These are phyloP conservation scores for Hydropsyche betteni DNA, from an alignment of 2,888 invertebrate species.

Conservation along the genomic window DNA sequence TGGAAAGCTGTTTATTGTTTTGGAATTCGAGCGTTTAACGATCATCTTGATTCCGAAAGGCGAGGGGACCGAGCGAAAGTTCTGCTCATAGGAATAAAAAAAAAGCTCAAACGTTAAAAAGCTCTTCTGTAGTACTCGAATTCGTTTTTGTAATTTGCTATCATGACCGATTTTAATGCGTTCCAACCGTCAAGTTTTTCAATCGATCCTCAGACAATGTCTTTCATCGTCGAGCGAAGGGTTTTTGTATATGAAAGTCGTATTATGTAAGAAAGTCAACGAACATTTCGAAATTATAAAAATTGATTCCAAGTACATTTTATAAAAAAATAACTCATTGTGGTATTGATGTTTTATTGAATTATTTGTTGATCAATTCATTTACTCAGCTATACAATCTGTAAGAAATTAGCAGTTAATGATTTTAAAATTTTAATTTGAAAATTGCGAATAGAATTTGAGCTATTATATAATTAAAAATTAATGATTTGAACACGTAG, in stretches of 20 bases:
- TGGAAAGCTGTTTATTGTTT: constrained; percentile 44
- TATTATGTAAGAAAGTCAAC: constrained; percentile 1
- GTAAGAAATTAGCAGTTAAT: too few species aligned
- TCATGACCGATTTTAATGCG: constrained; percentile 14
- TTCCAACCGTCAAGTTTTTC: constrained; percentile 11
- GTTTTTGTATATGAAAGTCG: background rate
- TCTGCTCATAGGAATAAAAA: constrained; percentile 8
- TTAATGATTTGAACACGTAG: too few species aligned
- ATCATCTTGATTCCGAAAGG: constrained; percentile 42
- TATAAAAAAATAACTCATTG: too few species aligned
- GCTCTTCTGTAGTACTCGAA: constrained; percentile 10
- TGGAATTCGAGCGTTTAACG: constrained; percentile 44
- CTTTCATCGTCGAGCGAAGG: background rate
- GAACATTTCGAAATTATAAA: background rate
- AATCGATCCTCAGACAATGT: constrained; percentile 17
- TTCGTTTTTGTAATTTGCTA: constrained; percentile 22
- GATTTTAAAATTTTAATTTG: too few species aligned
- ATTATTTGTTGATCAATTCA: too few species aligned
- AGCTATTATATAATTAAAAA: too few species aligned
- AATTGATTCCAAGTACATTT: too few species aligned
- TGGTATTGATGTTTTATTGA: too few species aligned
- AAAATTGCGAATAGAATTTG: too few species aligned
- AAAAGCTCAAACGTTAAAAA: background rate
- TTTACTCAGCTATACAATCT: too few species aligned
- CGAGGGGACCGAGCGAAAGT: constrained; percentile 38